Evolutionary conservation across 2,797 vertebrate genomes (phyloP).

Genomic region (Mormyrops boulengeri): DNA sequence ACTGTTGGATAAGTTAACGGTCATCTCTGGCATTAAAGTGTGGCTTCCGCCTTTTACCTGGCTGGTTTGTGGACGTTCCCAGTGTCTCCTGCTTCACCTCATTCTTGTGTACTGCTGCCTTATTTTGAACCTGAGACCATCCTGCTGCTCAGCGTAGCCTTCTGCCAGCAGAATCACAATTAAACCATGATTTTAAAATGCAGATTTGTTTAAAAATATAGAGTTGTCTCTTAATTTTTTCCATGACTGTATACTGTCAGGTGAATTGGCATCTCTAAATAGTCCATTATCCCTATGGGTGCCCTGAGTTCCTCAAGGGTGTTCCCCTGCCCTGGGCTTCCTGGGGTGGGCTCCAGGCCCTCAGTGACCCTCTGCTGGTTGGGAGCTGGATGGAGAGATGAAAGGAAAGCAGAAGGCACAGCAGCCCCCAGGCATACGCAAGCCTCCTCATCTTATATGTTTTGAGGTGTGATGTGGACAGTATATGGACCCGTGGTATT

Average conservation of each 20-base stretch:
- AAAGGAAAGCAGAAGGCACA: not conserved
- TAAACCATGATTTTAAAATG: not conserved
- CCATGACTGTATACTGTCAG: not conserved
- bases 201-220: not conserved
- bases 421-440: not conserved
- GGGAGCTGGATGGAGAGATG: not conserved
- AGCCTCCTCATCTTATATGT: not conserved
- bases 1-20: not conserved
- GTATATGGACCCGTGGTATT: not conserved
- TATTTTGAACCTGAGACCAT: not conserved
- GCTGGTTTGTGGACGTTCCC: not conserved
- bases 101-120: not conserved
- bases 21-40: not conserved
- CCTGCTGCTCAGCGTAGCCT: not conserved
- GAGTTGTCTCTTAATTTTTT: not conserved
- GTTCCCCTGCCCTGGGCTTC: not conserved
- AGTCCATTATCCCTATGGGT: not conserved
- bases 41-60: not conserved
- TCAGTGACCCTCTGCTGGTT: not conserved
- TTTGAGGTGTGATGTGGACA: not conserved
- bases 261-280: not conserved
- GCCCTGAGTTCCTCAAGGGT: not conserved
- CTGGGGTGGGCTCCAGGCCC: not conserved
- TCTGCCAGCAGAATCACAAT: not conserved
- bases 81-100: not conserved